Percentiles rank a stretch among this genome's conserved stretches.
phyloP scores from a whole-genome alignment of 2,797 vertebrate genomes.

The Zalophus californianus region DNA sequence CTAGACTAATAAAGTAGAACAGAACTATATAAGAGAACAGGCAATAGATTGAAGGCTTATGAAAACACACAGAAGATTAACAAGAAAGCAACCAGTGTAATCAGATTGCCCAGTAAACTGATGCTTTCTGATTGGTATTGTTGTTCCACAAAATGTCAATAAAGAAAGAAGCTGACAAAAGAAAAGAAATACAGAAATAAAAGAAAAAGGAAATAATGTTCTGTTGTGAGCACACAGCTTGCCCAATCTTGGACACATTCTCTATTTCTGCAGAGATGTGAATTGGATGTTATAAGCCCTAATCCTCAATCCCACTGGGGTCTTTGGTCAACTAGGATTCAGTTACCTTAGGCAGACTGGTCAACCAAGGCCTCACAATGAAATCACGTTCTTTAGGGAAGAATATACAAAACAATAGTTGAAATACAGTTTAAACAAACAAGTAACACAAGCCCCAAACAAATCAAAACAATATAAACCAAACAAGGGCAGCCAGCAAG shows the following conservation, averaged over 20 bases:
- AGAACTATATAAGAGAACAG: background rate
- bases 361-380: background rate
- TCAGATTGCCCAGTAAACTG: background rate
- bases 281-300: slow-evolving; percentile 21
- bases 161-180: background rate
- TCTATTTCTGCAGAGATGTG: background rate
- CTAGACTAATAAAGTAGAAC: background rate
- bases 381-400: background rate
- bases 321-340: background rate
- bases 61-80: background rate
- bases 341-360: background rate
- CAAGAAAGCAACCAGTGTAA: background rate
- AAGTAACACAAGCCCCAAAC: background rate
- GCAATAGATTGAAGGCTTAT: background rate
- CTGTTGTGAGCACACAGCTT: background rate
- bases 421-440: background rate
- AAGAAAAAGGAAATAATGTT: slow-evolving; percentile 34
- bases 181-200: background rate
- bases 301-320: background rate
- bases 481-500: background rate
- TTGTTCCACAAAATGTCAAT: slow-evolving; percentile 18
- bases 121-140: background rate
- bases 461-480: background rate
- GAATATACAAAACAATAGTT: background rate
- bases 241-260: background rate